phyloP scores from a whole-genome alignment of 2,797 vertebrate species.

The Leuciscus waleckii region DNA sequence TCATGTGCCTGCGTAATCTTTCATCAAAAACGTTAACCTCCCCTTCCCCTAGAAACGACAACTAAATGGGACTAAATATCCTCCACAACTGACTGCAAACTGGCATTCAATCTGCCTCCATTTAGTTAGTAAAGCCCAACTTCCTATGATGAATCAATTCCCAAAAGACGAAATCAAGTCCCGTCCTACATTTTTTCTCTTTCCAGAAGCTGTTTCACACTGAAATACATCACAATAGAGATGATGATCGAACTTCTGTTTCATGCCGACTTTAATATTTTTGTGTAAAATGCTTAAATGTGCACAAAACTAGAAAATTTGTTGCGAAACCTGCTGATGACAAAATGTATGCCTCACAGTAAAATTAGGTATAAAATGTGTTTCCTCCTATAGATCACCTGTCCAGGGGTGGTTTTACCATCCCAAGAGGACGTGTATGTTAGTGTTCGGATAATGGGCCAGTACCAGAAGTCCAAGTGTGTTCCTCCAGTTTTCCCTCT shows the following conservation, averaged over 20 bases:
- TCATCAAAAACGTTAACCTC: background rate
- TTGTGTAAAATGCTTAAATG: background rate
- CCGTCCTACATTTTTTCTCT: background rate
- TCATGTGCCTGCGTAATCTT: background rate
- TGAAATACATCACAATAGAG: background rate
- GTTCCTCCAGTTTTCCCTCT: conserved; percentile 87
- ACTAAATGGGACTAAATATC: background rate
- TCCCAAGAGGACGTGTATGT: conserved; percentile 86
- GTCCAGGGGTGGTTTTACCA: conserved; percentile 84
- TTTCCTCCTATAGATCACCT: conserved; percentile 83
- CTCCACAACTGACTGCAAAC: background rate
- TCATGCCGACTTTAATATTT: background rate
- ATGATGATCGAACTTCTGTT: background rate
- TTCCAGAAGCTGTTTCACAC: background rate
- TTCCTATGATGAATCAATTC: background rate
- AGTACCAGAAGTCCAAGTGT: conserved; percentile 84
- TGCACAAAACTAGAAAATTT: background rate
- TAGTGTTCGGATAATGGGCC: conserved; percentile 88
- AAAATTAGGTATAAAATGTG: conserved; percentile 15
- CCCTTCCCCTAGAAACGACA: background rate
- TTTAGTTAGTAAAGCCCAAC: background rate
- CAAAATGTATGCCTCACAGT: background rate
- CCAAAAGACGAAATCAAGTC: background rate
- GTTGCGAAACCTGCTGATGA: background rate
- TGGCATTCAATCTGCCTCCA: background rate